A percentile compares a stretch with the other conserved stretches of the same genome.
These are phyloP conservation scores for Flexamia atlantica DNA, from an alignment of 2,888 invertebrate species.

Conservation along the genomic window DNA sequence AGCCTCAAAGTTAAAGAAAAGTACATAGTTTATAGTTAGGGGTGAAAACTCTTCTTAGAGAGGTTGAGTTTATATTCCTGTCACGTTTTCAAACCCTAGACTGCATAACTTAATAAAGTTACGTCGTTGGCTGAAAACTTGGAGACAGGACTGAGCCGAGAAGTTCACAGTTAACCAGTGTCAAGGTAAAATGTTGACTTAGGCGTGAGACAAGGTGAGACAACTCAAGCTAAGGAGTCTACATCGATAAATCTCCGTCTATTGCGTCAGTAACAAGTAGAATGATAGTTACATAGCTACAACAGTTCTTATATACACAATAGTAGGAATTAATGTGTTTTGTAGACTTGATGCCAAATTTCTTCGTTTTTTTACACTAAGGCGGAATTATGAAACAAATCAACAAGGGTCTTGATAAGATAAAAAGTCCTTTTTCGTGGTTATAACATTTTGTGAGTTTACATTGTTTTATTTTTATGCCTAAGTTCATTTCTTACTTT, in stretches of 20 bases:
- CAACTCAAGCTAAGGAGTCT: neutral
- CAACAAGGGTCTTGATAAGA: no score
- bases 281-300: no score
- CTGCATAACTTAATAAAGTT: slow-evolving; percentile 23
- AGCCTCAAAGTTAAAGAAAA: neutral
- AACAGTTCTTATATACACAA: no score
- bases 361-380: no score
- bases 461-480: no score
- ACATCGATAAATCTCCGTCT: neutral
- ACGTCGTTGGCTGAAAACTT: slow-evolving; percentile 4
- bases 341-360: no score
- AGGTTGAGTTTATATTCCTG: slow-evolving; percentile 11
- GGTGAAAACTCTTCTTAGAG: neutral
- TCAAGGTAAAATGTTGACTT: neutral
- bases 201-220: neutral
- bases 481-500: no score
- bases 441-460: no score
- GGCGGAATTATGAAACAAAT: no score
- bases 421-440: no score
- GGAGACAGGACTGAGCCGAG: neutral
- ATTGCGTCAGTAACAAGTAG: no score
- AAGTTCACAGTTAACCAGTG: neutral
- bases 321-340: no score
- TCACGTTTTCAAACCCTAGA: neutral
- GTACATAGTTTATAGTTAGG: neutral